Evolutionary conservation across 2,888 invertebrate genomes (phyloP).

Genomic region (Tetranychus piercei): DNA sequence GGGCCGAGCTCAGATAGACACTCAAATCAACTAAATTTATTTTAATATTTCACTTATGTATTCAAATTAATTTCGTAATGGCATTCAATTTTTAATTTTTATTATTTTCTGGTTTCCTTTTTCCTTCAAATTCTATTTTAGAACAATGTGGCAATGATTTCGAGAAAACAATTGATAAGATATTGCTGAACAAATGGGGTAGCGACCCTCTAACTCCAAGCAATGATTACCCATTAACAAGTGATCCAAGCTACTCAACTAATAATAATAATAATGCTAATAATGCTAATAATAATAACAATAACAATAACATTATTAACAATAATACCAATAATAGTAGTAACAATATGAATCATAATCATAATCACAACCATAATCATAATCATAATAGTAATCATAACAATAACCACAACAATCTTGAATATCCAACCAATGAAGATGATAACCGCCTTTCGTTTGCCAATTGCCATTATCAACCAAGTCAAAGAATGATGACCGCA

Average conservation of each 20-base stretch:
- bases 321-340: not conserved
- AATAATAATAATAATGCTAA: not conserved
- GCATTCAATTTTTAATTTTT: not conserved
- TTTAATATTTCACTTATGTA: not conserved
- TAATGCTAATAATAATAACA: not conserved
- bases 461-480: not conserved
- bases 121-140: not conserved
- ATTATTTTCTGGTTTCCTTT: not conserved
- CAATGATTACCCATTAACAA: not conserved
- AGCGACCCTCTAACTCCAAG: conserved; percentile 2
- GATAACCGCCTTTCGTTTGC: not conserved
- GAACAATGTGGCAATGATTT: conserved; percentile 20
- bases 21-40: too few species aligned
- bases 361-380: not conserved
- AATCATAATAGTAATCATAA: not conserved
- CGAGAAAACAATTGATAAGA: conserved; percentile 16
- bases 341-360: not conserved
- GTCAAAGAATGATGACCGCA: conserved; percentile 1
- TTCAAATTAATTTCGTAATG: not conserved
- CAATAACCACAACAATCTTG: not conserved
- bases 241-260: not conserved
- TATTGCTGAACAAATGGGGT: conserved; percentile 18
- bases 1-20: not conserved
- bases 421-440: not conserved
- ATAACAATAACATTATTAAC: not conserved